Conservation (phyloP, 2,797 vertebrate species). For the Eulemur mongoz region DNA sequence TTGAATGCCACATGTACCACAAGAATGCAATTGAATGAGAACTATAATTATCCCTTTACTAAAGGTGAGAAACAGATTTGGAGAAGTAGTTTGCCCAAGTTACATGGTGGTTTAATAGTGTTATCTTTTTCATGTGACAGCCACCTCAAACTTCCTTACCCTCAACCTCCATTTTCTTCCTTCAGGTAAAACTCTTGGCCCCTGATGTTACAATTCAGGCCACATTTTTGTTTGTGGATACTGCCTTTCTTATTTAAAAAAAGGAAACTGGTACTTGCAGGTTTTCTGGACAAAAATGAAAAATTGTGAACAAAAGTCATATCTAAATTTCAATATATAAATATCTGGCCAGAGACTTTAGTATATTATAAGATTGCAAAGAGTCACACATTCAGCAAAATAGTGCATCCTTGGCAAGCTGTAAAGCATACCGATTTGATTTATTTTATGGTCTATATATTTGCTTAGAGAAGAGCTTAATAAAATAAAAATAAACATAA, state of each 20-base stretch:
- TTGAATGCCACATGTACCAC: neutral
- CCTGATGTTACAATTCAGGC: neutral
- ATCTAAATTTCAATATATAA: neutral
- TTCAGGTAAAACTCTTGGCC: neutral
- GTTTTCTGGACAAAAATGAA: neutral
- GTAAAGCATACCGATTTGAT: neutral
- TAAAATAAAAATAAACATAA: conserved; percentile 18
- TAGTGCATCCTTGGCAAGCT: neutral
- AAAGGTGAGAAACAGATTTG: neutral
- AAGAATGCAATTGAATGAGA: neutral
- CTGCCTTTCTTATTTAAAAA: neutral
- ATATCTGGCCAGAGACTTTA: neutral
- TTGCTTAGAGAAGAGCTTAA: neutral
- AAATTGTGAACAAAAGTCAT: neutral
- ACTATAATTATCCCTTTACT: neutral
- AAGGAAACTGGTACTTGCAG: neutral
- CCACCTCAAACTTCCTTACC: neutral
- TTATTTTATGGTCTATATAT: neutral
- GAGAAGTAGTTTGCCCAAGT: neutral
- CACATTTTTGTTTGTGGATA: neutral
- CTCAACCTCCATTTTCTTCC: neutral
- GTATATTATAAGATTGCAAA: neutral
- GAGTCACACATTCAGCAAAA: neutral
- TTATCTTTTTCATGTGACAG: neutral
- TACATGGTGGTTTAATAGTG: neutral